These are phyloP conservation scores for Polydrusus cervinus DNA, from an alignment of 2,888 invertebrate species.

Conservation along the genomic window DNA sequence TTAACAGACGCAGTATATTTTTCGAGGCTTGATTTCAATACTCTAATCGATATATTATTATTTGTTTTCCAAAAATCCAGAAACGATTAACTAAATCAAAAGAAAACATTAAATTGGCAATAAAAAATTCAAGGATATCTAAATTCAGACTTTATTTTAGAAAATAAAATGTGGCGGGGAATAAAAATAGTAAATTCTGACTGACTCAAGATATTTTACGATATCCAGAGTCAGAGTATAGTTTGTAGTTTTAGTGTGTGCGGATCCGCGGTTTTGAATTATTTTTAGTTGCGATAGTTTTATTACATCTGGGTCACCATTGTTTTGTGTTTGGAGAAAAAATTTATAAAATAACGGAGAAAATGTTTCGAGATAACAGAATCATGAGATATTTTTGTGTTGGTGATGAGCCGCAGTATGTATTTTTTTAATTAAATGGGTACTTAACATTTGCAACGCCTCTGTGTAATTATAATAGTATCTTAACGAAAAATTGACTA, in stretches of 20 bases:
- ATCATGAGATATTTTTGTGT: slow-evolving; percentile 53
- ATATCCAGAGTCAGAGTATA: slow-evolving; percentile 47
- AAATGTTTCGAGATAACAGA: slow-evolving; percentile 46
- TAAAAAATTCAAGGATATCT: slow-evolving; percentile 34
- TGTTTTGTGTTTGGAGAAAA: slow-evolving; percentile 21
- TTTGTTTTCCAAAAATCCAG: background rate
- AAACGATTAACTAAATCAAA: background rate
- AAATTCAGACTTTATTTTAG: slow-evolving; percentile 39
- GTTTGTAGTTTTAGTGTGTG: slow-evolving; percentile 35
- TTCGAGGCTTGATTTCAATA: too few relatives aligned
- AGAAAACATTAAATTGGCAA: slow-evolving; percentile 10
- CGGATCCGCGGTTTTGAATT: slow-evolving; percentile 10
- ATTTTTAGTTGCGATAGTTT: slow-evolving; percentile 41
- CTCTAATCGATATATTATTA: background rate
- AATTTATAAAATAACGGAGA: background rate
- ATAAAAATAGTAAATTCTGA: slow-evolving; percentile 28
- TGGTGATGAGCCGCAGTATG: slow-evolving; percentile 53
- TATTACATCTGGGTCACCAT: slow-evolving; percentile 22
- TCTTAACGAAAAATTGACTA: background rate
- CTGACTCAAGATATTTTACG: slow-evolving; percentile 37
- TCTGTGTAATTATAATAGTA: background rate
- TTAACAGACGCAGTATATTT: too few relatives aligned
- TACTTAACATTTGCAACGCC: background rate
- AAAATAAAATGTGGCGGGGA: slow-evolving; percentile 35
- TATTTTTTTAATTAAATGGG: slow-evolving; percentile 27